A percentile compares a stretch with the other conserved stretches of the same genome.
phyloP scores from a whole-genome alignment of 2,888 invertebrate species.

The Eulithis testata region DNA sequence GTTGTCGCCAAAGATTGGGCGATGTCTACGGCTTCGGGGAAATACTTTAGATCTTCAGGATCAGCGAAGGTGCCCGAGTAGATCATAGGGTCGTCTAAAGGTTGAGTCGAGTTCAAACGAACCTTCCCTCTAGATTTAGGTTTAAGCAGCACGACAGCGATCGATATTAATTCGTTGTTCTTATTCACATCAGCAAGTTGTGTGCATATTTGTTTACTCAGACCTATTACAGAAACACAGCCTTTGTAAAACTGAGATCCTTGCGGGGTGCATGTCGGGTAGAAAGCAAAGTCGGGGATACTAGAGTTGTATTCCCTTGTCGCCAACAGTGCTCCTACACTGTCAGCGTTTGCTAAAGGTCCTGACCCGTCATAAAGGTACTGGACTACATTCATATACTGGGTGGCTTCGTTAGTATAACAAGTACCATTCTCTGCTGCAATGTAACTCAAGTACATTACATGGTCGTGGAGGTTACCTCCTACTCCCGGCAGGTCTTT shows the following conservation, averaged over 20 bases:
- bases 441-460: conserved; percentile 63
- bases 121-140: conserved; percentile 69
- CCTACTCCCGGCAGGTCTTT: conserved; percentile 65
- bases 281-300: conserved; percentile 68
- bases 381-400: conserved; percentile 58
- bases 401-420: conserved; percentile 35
- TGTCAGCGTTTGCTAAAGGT: conserved; percentile 53
- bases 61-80: conserved; percentile 65
- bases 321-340: conserved; percentile 62
- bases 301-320: conserved; percentile 45
- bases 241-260: conserved; percentile 47
- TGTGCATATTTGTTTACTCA: conserved; percentile 55
- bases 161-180: conserved; percentile 57
- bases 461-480: conserved; percentile 69
- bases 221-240: conserved; percentile 56
- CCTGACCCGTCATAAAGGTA: conserved; percentile 66
- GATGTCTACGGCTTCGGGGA: conserved; percentile 55
- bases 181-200: conserved; percentile 52
- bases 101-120: conserved; percentile 53
- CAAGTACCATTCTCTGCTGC: conserved; percentile 66
- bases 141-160: conserved; percentile 67
- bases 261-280: conserved; percentile 61
- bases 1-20: conserved; percentile 59
- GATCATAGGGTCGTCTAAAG: conserved; percentile 61
- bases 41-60: conserved; percentile 56